Evolutionary conservation across 2,797 vertebrate genomes (phyloP), one percentile per base, ranked within the genome.

Genomic region (Phrynocephalus guinanensis): DNA sequence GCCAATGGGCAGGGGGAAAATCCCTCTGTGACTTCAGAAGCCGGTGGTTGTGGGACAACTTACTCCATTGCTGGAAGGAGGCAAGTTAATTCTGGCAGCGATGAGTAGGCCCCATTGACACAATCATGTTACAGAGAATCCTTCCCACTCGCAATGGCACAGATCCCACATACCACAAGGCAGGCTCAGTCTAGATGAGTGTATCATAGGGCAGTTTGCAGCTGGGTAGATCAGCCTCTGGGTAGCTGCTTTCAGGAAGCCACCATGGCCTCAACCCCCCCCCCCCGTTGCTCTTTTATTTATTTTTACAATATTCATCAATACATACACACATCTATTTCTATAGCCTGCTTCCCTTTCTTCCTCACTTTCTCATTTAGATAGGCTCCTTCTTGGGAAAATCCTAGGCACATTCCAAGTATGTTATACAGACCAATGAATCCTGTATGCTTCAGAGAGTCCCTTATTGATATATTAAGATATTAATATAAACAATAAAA

Each of bases 31-130:
- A 84, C 38, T 66, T 84, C 52, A 56, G 7, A 72, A n/a, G 76
- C 3, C n/a, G 83, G 33, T 72, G 60, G 56, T 86, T 30, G 38
- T 44, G 38, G 38, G 68, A 82, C 71, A 81, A 38, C 71, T 87
- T 44, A 67, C 60, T n/a, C 28, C 75, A 75, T 22, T 18, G 24
- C 20, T n/a, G 75, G 15, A 83, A 79, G 50, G 11, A 66, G 5
- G 33, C 63, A 30, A 33, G 82, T 79, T 78, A 71, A 79, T 79
- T 56, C 67, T 28, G 28, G 67, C 50, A 48, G 9, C 30, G 67
- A 71, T 84, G 50, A 84, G 33, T 72, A 72, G 38, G 52, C 48
- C n/a, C 76, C 67, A 73, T 84, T 72, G 71, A n/a, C 50, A 86
- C 77, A 71, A 71, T 38, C 48, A 24, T 48, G 60, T 28, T 20